Evolutionary conservation across 2,888 invertebrate genomes (phyloP).

Genomic region (Mechanitis mazaeus): DNA sequence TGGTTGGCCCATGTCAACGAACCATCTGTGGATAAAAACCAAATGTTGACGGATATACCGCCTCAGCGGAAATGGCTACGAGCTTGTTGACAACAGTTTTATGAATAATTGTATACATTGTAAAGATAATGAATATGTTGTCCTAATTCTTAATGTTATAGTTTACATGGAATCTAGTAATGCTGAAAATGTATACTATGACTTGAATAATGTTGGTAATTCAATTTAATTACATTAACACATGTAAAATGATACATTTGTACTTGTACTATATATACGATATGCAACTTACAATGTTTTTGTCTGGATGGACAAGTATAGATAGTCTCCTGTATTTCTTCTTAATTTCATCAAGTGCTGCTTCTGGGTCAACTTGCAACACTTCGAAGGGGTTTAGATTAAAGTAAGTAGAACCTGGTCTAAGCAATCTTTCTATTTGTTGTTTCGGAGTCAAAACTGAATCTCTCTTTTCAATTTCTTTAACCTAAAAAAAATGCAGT

Average conservation of each 20-base stretch:
- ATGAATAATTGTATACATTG: not conserved
- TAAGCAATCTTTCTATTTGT: constrained; percentile 95
- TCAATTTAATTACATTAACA: not conserved
- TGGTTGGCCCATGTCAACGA: constrained; percentile 49
- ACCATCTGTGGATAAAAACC: constrained; percentile 73
- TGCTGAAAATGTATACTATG: too few relatives aligned
- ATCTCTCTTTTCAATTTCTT: constrained; percentile 98
- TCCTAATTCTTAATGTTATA: not conserved
- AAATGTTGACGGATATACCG: constrained; percentile 74
- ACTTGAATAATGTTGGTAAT: too few relatives aligned
- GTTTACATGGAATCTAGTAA: too few relatives aligned
- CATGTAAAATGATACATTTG: not conserved
- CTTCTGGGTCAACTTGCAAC: constrained; percentile 93
- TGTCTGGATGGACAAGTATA: constrained; percentile 99
- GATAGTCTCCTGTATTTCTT: constrained; percentile 97
- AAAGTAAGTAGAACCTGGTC: constrained; percentile 98
- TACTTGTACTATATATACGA: constrained; percentile 14
- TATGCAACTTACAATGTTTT: constrained; percentile 83
- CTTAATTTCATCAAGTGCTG: constrained; percentile 93
- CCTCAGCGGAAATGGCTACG: constrained; percentile 53
- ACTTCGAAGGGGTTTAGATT: constrained; percentile 98
- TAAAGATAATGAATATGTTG: not conserved
- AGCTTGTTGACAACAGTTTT: constrained; percentile 16
- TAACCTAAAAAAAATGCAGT: constrained; percentile 81
- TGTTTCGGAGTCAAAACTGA: constrained; percentile 97